Conservation (phyloP, 2,113 vertebrate species). For the Gobio gobio region DNA sequence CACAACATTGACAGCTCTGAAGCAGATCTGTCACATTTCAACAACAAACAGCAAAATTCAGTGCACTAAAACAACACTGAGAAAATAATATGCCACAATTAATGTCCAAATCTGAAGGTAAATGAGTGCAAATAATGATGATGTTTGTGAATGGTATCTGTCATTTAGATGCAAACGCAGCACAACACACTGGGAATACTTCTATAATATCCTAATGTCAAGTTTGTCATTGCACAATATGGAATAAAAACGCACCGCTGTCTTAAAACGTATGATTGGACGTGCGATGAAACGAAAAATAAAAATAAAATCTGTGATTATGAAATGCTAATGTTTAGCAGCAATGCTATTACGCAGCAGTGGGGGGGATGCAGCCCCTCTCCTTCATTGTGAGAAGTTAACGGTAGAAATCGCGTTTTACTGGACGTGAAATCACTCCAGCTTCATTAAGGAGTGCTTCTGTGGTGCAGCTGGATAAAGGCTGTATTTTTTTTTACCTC, state of each 20-base stretch:
- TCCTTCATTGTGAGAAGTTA: slow-evolving; percentile 7
- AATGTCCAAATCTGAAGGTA: background rate
- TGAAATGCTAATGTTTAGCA: slow-evolving; percentile 67
- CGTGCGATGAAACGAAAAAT: background rate
- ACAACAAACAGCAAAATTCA: background rate
- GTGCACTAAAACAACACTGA: background rate
- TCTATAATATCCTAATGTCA: background rate
- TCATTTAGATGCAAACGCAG: slow-evolving; percentile 29
- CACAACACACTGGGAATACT: background rate
- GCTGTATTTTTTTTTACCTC: slow-evolving; percentile 79
- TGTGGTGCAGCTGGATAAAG: background rate
- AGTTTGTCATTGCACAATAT: background rate
- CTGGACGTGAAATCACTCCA: background rate
- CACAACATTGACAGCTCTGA: background rate
- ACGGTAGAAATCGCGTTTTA: background rate
- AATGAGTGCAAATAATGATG: background rate
- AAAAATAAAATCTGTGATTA: background rate
- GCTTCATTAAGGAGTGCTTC: background rate
- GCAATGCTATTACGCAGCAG: slow-evolving; percentile 51
- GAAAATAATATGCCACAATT: background rate
- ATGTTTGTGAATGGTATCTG: slow-evolving; percentile 8
- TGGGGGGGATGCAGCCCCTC: slow-evolving; percentile 41
- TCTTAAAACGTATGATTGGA: background rate
- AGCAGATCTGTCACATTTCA: background rate
- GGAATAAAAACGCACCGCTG: background rate